These are phyloP conservation scores for Lethenteron camtschaticum DNA, from an alignment of 2,113 vertebrate genomes.

Conservation along the genomic window DNA sequence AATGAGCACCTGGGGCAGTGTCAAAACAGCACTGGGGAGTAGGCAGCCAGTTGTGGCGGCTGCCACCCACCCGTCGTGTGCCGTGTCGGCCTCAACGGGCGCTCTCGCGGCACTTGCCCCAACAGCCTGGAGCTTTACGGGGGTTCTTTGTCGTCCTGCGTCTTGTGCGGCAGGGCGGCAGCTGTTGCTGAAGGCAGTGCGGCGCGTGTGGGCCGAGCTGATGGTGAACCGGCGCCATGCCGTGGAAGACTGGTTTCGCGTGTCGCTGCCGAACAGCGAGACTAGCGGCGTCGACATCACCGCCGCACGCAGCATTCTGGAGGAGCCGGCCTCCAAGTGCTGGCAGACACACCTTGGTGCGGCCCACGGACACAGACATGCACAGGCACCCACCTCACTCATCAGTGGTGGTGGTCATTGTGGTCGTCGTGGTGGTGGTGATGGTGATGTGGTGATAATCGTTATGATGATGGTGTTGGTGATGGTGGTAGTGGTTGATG, in stretches of 20 bases:
- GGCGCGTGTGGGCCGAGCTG: constrained; percentile 88
- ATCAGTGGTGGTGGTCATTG: too few relatives aligned
- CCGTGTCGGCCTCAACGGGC: too few relatives aligned
- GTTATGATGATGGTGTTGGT: too few relatives aligned
- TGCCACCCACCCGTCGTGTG: too few relatives aligned
- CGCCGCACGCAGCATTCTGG: constrained; percentile 47
- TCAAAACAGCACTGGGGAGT: too few relatives aligned
- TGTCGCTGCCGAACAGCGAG: constrained; percentile 72
- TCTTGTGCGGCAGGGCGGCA: constrained; percentile 44
- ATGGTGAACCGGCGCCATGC: constrained; percentile 83
- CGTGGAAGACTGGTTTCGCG: constrained; percentile 82
- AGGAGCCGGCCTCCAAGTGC: constrained; percentile 69
- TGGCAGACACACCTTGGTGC: constrained; percentile 93
- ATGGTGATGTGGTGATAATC: too few relatives aligned
- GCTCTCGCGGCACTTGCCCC: too few relatives aligned
- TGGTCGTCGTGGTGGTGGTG: too few relatives aligned
- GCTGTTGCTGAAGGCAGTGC: constrained; percentile 84
- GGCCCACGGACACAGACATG: background rate
- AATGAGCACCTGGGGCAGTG: too few relatives aligned
- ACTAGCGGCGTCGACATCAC: constrained; percentile 74
- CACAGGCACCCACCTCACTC: too few relatives aligned
- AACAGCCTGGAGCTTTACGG: accelerated
- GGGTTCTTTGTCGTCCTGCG: constrained; percentile 8
- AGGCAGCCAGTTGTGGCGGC: too few relatives aligned
- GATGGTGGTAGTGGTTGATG: too few relatives aligned